A percentile compares a stretch with the other conserved stretches of the same genome.
Conservation (phyloP, 2,888 invertebrate species). For the Ophion ellenae region DNA sequence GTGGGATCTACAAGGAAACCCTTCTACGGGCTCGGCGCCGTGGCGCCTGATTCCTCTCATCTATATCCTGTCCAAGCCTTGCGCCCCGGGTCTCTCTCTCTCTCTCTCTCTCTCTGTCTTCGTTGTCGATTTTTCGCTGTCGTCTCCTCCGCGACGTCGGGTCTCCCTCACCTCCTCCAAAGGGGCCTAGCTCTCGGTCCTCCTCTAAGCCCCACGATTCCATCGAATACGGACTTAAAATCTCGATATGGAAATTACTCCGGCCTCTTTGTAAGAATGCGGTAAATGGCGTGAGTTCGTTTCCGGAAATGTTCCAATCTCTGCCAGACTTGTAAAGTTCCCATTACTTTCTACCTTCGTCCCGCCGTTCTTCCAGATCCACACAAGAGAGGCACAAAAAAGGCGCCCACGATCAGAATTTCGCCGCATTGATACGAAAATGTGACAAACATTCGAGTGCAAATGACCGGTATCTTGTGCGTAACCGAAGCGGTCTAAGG, state of each 20-base stretch:
- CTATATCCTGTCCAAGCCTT: slow-evolving; percentile 66
- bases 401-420: too few species aligned
- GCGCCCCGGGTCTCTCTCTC: background rate
- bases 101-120: slow-evolving; percentile 15
- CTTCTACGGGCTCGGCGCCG: slow-evolving; percentile 84
- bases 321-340: background rate
- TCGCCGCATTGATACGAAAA: background rate
- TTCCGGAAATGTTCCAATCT: slow-evolving; percentile 4
- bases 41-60: slow-evolving; percentile 80
- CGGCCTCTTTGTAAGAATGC: slow-evolving; percentile 11
- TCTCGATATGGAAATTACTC: background rate
- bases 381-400: background rate
- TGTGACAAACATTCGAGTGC: background rate
- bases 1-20: slow-evolving; percentile 82
- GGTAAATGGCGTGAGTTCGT: background rate
- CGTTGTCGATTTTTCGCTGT: slow-evolving; percentile 57
- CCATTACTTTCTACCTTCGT: background rate
- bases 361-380: background rate
- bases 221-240: slow-evolving; percentile 27
- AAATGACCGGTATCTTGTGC: background rate
- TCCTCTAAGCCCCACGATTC: slow-evolving; percentile 32
- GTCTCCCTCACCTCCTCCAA: slow-evolving; percentile 6
- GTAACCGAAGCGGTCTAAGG: background rate
- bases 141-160: slow-evolving; percentile 44
- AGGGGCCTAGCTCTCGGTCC: background rate